Evolutionary conservation across 2,797 vertebrate species (phyloP).

Genomic region (Lepus oiostolus): DNA sequence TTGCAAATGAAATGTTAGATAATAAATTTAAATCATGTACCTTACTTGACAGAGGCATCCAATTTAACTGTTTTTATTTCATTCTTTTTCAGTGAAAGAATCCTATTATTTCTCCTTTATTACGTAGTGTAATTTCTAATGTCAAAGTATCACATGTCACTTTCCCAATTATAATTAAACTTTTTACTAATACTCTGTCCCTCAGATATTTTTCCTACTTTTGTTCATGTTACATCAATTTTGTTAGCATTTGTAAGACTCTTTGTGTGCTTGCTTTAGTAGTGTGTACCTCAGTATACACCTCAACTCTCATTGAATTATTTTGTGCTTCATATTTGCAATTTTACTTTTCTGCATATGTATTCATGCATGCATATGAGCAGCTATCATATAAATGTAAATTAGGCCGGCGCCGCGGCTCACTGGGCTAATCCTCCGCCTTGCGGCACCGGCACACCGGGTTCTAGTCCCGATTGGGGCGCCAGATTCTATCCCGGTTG

Average conservation of each 20-base stretch:
- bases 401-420: too few species aligned
- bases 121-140: background rate
- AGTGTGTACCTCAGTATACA: background rate
- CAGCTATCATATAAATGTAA: background rate
- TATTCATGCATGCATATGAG: background rate
- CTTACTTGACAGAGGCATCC: background rate
- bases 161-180: background rate
- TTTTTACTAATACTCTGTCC: background rate
- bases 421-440: too few species aligned
- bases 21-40: conserved; percentile 23
- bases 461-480: too few species aligned
- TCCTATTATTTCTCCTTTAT: background rate
- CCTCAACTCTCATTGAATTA: background rate
- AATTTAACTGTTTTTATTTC: conserved; percentile 25
- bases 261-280: background rate
- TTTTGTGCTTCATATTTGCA: background rate
- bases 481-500: too few species aligned
- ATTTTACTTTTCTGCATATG: background rate
- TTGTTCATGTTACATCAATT: background rate
- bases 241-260: background rate
- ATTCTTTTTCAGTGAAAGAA: background rate
- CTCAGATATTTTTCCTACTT: background rate
- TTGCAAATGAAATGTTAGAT: background rate
- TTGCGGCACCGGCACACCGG: too few species aligned
- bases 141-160: background rate